phyloP scores from a whole-genome alignment of 2,888 invertebrate genomes.

The Didymodactylos carnosus region DNA sequence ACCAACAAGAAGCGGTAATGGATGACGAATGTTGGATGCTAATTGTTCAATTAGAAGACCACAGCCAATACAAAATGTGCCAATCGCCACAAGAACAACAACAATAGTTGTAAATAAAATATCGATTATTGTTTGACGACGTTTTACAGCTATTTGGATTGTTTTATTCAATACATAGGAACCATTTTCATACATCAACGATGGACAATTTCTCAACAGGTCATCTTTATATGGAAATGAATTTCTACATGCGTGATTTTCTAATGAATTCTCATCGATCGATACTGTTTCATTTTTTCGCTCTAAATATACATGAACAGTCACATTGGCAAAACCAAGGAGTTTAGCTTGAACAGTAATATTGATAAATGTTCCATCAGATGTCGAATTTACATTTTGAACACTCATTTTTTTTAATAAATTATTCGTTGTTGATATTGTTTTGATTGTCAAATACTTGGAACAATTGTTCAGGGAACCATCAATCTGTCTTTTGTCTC shows the following conservation, averaged over 20 bases:
- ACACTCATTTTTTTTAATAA: not conserved
- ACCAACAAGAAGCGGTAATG: conserved; percentile 36
- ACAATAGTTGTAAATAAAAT: not conserved
- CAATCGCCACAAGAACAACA: not conserved
- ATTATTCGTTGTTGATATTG: not conserved
- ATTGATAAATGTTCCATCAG: not conserved
- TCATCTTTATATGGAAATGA: not conserved
- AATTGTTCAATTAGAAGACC: conserved; percentile 29
- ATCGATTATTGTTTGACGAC: not conserved
- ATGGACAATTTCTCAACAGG: not conserved
- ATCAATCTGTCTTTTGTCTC: too few relatives aligned
- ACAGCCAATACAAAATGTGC: conserved; percentile 30
- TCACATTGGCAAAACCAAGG: not conserved
- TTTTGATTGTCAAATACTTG: too few relatives aligned
- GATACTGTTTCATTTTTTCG: too few relatives aligned
- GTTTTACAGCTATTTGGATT: not conserved
- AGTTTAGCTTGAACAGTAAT: not conserved
- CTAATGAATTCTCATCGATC: not conserved
- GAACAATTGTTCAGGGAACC: too few relatives aligned
- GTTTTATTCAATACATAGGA: not conserved
- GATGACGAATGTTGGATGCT: conserved; percentile 28
- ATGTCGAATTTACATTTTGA: not conserved
- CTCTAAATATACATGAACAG: not conserved
- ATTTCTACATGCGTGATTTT: not conserved
- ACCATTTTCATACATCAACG: not conserved